Evolutionary conservation across 2,888 invertebrate species (phyloP).

Genomic region (Clostera curtula): DNA sequence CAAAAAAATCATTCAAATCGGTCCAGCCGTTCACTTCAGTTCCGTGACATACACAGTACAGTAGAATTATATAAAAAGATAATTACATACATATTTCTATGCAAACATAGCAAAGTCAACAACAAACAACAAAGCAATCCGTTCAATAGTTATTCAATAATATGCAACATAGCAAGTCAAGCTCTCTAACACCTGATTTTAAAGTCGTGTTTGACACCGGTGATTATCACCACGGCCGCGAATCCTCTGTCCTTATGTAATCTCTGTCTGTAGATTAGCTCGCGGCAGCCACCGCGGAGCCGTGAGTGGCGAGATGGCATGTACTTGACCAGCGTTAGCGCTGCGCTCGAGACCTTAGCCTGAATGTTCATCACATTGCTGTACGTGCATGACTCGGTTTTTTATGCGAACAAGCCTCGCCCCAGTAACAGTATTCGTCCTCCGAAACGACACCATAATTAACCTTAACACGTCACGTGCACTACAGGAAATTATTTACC

Average conservation of each 20-base stretch:
- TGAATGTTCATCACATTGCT: slow-evolving; percentile 44
- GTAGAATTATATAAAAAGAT: slow-evolving; percentile 5
- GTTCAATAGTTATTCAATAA: too few relatives aligned
- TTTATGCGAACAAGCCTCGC: slow-evolving; percentile 45
- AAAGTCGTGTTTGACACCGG: too few relatives aligned
- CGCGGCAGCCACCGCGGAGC: slow-evolving; percentile 3
- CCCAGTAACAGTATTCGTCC: slow-evolving; percentile 36
- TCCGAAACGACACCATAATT: slow-evolving; percentile 19
- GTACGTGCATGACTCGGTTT: slow-evolving; percentile 47
- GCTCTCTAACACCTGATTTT: too few relatives aligned
- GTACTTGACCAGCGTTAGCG: slow-evolving; percentile 30
- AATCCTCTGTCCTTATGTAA: too few relatives aligned
- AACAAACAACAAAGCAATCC: too few relatives aligned
- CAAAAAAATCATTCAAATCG: too few relatives aligned
- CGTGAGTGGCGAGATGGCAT: slow-evolving; percentile 17
- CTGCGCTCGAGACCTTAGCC: slow-evolving; percentile 45
- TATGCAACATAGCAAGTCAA: too few relatives aligned
- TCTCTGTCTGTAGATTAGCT: slow-evolving; percentile 17
- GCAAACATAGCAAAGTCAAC: too few relatives aligned
- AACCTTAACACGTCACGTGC: slow-evolving; percentile 17
- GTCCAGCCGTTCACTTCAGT: too few relatives aligned
- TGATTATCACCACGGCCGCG: too few relatives aligned
- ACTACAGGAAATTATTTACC: slow-evolving; percentile 40
- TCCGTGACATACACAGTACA: too few relatives aligned
- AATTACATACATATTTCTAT: slow-evolving; percentile 5